Evolutionary conservation across 2,888 invertebrate genomes (phyloP), one percentile per base, ranked within the genome.

Genomic region (Hirtodrosophila trivittata): DNA sequence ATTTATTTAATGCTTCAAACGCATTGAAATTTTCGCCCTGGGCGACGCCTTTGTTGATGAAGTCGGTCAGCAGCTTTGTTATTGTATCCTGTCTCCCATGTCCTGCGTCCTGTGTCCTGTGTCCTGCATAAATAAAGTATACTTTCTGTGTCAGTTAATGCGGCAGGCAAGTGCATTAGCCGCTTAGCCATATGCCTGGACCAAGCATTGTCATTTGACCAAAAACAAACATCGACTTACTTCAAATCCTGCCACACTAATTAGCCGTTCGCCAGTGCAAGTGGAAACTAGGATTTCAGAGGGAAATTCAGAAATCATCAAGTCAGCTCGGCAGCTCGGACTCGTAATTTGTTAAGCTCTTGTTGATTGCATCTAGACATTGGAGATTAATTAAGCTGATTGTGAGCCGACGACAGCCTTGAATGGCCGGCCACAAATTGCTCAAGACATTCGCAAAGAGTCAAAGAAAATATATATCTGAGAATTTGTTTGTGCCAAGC

Each of bases 1-100:
- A 80, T 80, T 80, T 80, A 80, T 80, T 78, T 80, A 82, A 78
- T 85, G 80, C 78, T 78, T 67, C 80, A 83, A 86, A 78, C 83
- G 86, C 86, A 82, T 82, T 82, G 78, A 80, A 78, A 82, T 85
- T 60, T 72, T 35, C 64, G 69, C 73, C 65, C 58, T 28, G 57
- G 72, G 86, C 83, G 66, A 16, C 63, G 63, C 65, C 66, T 72
- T 85, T 82, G 74, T 77, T 75, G 76, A 83, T 75, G 55, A 77
- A 83, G 80, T 77, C 80, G 84, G 73, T 78, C 69, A 62, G 51
- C 57, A 42, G 62, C 45, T 21, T 21, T 21, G 18, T 21, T 21
- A 21, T 35, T 32, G 39, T 46, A 42, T 33, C 39, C 21, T 33
- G 32, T 10, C 39, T 25, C 14, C 14, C 7, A 21, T 18, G 33